A percentile compares a stretch with the other conserved stretches of the same genome.
Conservation (phyloP, 2,888 invertebrate species). For the Dryocosmus kuriphilus region DNA sequence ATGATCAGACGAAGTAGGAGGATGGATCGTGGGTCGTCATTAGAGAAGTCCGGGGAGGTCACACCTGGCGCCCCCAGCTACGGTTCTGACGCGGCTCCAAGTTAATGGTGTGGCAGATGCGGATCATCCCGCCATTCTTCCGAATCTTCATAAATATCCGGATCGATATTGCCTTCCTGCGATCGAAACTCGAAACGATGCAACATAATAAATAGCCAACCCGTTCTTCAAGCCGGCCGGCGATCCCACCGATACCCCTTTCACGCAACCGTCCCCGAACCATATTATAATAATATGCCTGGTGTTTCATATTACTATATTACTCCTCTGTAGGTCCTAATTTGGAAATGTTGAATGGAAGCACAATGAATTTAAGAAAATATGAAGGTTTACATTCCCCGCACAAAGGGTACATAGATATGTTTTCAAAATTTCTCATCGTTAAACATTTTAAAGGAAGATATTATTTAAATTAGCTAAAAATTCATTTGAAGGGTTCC, state of each 20-base stretch:
- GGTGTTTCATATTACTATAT: neutral
- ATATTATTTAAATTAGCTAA: too few relatives aligned
- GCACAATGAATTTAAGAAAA: neutral
- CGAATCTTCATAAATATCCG: slow-evolving; percentile 74
- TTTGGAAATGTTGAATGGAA: neutral
- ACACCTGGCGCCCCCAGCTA: slow-evolving; percentile 70
- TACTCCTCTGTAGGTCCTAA: neutral
- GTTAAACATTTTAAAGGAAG: too few relatives aligned
- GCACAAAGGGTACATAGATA: too few relatives aligned
- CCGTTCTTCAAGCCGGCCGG: neutral
- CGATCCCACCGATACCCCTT: neutral
- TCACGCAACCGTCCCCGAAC: neutral
- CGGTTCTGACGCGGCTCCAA: slow-evolving; percentile 58
- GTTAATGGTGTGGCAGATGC: slow-evolving; percentile 71
- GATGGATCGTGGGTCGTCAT: slow-evolving; percentile 62
- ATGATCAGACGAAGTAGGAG: slow-evolving; percentile 54
- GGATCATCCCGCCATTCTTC: slow-evolving; percentile 67
- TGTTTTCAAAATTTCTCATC: too few relatives aligned
- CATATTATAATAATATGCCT: neutral
- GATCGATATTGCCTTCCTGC: slow-evolving; percentile 57
- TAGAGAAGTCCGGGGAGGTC: slow-evolving; percentile 62
- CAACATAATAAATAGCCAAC: slow-evolving; percentile 14
- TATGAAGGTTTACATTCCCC: too few relatives aligned
- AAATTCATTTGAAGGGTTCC: too few relatives aligned
- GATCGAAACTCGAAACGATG: slow-evolving; percentile 20